These are phyloP conservation scores for Microtus oregoni DNA, from an alignment of 2,113 vertebrate genomes.

Conservation along the genomic window DNA sequence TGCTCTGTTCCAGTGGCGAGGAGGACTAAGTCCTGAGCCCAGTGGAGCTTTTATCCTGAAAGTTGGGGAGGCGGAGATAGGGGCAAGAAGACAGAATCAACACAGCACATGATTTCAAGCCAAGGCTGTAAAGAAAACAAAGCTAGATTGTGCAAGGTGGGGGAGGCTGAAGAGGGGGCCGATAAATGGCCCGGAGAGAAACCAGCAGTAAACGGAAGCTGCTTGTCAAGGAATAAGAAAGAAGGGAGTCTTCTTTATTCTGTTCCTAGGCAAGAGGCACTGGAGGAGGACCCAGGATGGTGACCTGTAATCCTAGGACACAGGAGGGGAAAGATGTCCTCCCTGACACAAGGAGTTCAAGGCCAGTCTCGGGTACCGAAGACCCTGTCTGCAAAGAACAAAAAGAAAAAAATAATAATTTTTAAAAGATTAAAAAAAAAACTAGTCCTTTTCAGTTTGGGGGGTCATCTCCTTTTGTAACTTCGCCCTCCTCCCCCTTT, in stretches of 20 bases:
- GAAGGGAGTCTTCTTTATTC: background rate
- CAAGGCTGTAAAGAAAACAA: conserved; percentile 44
- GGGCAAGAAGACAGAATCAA: background rate
- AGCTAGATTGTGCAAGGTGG: conserved; percentile 48
- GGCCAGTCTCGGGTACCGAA: background rate
- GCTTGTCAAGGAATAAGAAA: background rate
- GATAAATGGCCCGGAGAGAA: background rate
- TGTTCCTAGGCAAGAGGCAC: background rate
- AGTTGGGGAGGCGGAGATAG: background rate
- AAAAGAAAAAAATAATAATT: background rate
- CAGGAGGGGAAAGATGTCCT: background rate
- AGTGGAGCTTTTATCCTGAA: conserved; percentile 10
- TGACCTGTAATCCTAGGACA: background rate
- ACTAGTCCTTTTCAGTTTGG: background rate
- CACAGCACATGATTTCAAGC: conserved; percentile 45
- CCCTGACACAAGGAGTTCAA: background rate
- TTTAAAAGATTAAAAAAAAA: background rate
- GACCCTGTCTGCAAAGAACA: background rate
- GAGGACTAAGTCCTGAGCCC: background rate
- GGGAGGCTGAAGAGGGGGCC: background rate
- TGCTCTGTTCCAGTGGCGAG: background rate
- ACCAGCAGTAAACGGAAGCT: background rate
- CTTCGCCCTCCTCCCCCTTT: background rate
- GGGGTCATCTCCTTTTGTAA: background rate
- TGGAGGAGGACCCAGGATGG: background rate